Evolutionary conservation across 2,113 vertebrate genomes (phyloP), one percentile per base, ranked within the genome.

Genomic region (Urocitellus parryii): DNA sequence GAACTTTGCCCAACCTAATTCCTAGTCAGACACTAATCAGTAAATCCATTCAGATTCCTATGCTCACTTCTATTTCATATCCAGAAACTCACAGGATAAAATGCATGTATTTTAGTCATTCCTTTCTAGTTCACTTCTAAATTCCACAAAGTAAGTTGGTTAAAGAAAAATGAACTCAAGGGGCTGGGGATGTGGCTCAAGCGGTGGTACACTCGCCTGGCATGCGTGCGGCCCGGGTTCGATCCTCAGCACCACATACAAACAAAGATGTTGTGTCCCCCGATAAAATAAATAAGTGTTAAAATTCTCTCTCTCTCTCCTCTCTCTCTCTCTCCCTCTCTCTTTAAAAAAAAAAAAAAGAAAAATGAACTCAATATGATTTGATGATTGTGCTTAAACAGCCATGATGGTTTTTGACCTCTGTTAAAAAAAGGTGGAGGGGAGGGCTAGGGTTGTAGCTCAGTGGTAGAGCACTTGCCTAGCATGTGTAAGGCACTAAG

Each of bases 351-450:
- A 34, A 42, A 68, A 93, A 88, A 92, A 16, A 90, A 91, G 37
- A 42, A 68, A 93, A 88, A 92, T 82, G 58, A 88, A 89, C 61
- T 83, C 51, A 34, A 56, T 61, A 82, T 86, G 86, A 91, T 83
- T 53, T 86, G 74, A 95, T 42, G 77, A 74, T 65, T n/a, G 79
- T n/a, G 18, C 32, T 94, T 94, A 94, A 91, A 85, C 12, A 83
- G 32, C 29, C 34, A 10, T 70, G 51, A 42, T 12, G 39, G 77
- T 86, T 80, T 32, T n/a, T n/a, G 7, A 32, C 27, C 68, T 76
- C 67, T 84, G 63, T 27, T 10, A 27, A 63, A 63, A 63, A 63
- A 53, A 53, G 13, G 51, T 58, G 20, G 18, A 6, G 58, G 18
- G 56, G 58, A 5, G 24, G 9, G 8, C 61, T 63, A 25, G 24